Evolutionary conservation across 2,888 invertebrate genomes (phyloP), one percentile per base, ranked within the genome.

Genomic region (Diarsia mendica): DNA sequence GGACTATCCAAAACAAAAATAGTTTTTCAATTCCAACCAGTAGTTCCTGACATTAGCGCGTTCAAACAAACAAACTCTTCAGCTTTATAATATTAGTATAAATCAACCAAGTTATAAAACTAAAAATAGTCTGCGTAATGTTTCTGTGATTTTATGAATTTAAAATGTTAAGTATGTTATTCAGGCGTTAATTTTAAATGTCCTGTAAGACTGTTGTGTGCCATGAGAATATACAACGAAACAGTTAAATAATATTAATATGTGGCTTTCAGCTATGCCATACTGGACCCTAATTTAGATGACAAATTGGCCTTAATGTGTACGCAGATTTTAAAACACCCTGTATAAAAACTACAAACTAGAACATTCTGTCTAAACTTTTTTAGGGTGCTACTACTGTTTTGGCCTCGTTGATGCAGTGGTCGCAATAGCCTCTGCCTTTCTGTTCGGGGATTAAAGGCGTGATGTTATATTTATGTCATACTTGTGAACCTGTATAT

Each of bases 141-240:
- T 82, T 77, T 78, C 85, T 86, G 87, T 85, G 86, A 86, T 86
- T 79, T 77, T 75, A 77, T 82, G 69, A 82, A 83, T 76, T 82
- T 70, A 86, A 85, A 87, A 85, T 79, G 64, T 83, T 86, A 77
- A 80, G 80, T 85, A 65, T 76, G 60, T 72, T 75, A 72, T 67
- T 61, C 77, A 77, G 77, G 65, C 66, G 68, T 77, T 79, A 65
- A 64, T 80, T 70, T 68, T 64, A 13, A 72, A 69, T 73, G 77
- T 61, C 73, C 65, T 71, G 74, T 72, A 68, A 85, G 77, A 85
- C 85, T 87, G 82, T 81, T 64, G 73, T 77, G 86, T 87, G 86
- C 87, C 86, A 87, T 87, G 61, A 75, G 48, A 63, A 73, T 77
- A 64, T 71, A 68, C 64, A 75, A 72, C 61, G 75, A 69, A 58